Evolutionary conservation across 2,797 vertebrate species (phyloP).

Genomic region (Peromyscus nudipes): DNA sequence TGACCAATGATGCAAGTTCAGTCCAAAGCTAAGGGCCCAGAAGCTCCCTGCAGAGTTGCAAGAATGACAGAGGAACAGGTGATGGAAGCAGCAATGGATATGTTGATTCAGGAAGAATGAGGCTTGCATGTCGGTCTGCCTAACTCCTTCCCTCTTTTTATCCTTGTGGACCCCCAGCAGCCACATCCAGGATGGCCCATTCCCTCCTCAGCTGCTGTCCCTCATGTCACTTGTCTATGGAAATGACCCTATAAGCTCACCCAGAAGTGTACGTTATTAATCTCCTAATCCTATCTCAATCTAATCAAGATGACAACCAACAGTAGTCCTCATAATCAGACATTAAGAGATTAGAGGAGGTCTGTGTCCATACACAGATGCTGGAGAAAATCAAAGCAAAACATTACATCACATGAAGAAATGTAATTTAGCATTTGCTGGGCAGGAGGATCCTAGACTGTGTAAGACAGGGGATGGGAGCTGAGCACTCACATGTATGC

Average conservation of each 20-base stretch:
- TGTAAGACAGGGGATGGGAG: background rate
- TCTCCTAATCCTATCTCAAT: background rate
- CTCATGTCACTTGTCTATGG: background rate
- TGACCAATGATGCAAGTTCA: background rate
- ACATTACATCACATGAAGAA: background rate
- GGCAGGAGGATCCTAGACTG: background rate
- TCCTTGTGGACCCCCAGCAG: background rate
- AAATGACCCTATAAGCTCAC: background rate
- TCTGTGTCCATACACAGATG: too few relatives aligned
- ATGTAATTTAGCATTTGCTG: background rate
- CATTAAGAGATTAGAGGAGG: background rate
- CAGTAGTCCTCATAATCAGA: background rate
- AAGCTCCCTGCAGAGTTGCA: background rate
- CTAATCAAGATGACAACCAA: background rate
- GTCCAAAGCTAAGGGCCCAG: background rate
- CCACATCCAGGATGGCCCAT: background rate
- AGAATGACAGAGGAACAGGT: background rate
- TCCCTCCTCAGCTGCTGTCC: background rate
- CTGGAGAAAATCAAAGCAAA: background rate
- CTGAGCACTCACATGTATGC: background rate
- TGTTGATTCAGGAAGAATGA: background rate
- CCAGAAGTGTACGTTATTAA: background rate
- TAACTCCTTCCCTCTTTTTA: background rate
- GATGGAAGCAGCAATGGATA: background rate
- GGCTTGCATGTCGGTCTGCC: accelerated